Evolutionary conservation across 2,888 invertebrate genomes (phyloP), one percentile per base, ranked within the genome.

Genomic region (Nebria salina): DNA sequence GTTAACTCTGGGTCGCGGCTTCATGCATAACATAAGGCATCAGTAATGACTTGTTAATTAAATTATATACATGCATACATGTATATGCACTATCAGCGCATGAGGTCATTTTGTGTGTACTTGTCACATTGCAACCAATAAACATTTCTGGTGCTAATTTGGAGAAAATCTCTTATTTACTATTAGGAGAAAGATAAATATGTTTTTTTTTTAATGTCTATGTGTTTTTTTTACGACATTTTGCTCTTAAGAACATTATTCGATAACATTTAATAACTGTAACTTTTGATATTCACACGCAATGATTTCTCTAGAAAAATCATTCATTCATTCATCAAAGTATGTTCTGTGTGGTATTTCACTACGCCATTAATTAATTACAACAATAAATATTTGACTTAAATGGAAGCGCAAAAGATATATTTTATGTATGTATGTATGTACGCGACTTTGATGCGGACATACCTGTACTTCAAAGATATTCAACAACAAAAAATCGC

Each of bases 101-200:
- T 66, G 66, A 66, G 66, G 25, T 66, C 66, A 20, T 66, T 66
- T 15, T 66, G 11, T 66, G 66, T 66, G 25, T 20, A 66, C 25
- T 66, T 66, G 66, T 66, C 7, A 66, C 25, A 25, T 66, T 66
- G 13, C 66, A 20, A 15, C 7, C 13, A 25, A 66, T 25, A 25
- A 34, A 66, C 66, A 13, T 20, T n/a, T 15, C 8, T 66, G 13
- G 25, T 66, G 66, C 15, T 66, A 25, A 66, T 66, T 15, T 20
- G 15, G 66, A 66, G 66, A 20, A 25, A 66, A 66, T 66, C 7
- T 20, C 66, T 25, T 25, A 15, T 15, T 66, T 66, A 66, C 66
- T 66, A 66, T 66, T 66, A 25, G 7, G 66, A 20, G n/a, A 11
- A 15, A 25, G 66, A 34, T 5, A 34, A 4, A 34, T 34, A 34